Percentiles rank a stretch among this genome's conserved stretches.
Conservation (phyloP, 92 coral and sea anemone species). For the Bergia sp. region DNA sequence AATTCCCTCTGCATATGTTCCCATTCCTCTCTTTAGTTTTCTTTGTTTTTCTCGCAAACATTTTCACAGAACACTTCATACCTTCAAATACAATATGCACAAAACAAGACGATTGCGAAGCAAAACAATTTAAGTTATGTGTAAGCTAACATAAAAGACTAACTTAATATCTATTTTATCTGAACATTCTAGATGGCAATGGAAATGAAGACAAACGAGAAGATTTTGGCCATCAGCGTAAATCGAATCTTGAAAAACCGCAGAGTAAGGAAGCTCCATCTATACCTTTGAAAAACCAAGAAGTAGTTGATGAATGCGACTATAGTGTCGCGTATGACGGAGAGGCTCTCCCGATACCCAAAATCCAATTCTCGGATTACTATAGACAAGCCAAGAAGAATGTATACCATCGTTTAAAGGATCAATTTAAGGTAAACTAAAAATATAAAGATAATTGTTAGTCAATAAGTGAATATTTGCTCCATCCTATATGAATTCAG, state of each 20-base stretch:
- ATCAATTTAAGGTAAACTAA: conserved; percentile 60
- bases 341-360: conserved; percentile 61
- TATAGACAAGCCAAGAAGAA: conserved; percentile 43
- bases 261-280: conserved; percentile 1
- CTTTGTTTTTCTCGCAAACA: too few relatives aligned
- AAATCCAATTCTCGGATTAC: conserved; percentile 55
- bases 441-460: neutral
- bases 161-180: too few relatives aligned
- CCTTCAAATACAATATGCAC: too few relatives aligned
- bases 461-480: neutral
- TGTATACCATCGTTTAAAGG: conserved; percentile 35
- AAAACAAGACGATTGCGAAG: too few relatives aligned
- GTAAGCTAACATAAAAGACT: too few relatives aligned
- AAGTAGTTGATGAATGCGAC: conserved; percentile 43
- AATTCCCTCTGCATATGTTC: too few relatives aligned
- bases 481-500: too few relatives aligned
- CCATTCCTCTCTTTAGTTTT: too few relatives aligned
- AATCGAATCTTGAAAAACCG: neutral
- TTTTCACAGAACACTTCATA: too few relatives aligned
- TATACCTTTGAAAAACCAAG: neutral
- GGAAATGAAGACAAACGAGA: neutral
- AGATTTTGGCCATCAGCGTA: neutral
- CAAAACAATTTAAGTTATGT: too few relatives aligned
- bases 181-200: neutral
- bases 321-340: conserved; percentile 58